Percentiles rank a stretch among this genome's conserved stretches.
Conservation (phyloP, 2,888 invertebrate genomes). For the Drosophila rubida region DNA sequence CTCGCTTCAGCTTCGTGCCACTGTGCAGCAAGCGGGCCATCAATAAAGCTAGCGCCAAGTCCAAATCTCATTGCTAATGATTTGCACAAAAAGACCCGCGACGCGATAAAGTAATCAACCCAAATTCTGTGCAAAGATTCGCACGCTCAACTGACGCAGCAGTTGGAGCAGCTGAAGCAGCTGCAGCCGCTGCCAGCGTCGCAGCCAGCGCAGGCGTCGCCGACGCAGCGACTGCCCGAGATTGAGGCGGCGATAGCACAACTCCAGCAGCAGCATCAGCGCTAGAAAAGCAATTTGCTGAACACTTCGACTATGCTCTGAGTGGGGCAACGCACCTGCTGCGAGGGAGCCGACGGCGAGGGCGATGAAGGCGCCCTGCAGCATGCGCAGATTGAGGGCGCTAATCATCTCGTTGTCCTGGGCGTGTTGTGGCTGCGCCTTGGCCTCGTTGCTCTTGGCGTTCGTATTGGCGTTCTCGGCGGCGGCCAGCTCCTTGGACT, state of each 20-base stretch:
- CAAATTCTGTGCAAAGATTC: slow-evolving; percentile 62
- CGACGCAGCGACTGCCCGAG: slow-evolving; percentile 47
- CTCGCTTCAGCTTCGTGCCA: slow-evolving; percentile 6
- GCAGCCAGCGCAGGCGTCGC: slow-evolving; percentile 51
- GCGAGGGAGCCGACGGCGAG: slow-evolving; percentile 88
- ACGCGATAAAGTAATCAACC: slow-evolving; percentile 54
- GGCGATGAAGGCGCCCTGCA: slow-evolving; percentile 90
- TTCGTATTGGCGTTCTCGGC: slow-evolving; percentile 58
- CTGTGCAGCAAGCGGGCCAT: slow-evolving; percentile 11
- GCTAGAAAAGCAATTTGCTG: slow-evolving; percentile 33
- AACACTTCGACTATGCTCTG: not conserved
- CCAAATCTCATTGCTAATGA: slow-evolving; percentile 25
- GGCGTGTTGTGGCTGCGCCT: slow-evolving; percentile 30
- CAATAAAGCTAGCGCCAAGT: slow-evolving; percentile 23
- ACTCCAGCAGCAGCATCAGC: slow-evolving; percentile 69
- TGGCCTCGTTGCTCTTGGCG: slow-evolving; percentile 52
- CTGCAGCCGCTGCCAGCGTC: slow-evolving; percentile 53
- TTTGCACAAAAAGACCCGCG: slow-evolving; percentile 47
- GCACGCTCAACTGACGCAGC: slow-evolving; percentile 55
- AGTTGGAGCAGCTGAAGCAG: slow-evolving; percentile 38
- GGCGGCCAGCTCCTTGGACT: slow-evolving; percentile 50
- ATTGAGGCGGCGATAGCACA: slow-evolving; percentile 63
- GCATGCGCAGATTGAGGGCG: slow-evolving; percentile 89
- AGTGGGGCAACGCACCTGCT: slow-evolving; percentile 82
- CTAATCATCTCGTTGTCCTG: slow-evolving; percentile 84